phyloP scores from a whole-genome alignment of 2,888 invertebrate species.

The Netelia melanura region DNA sequence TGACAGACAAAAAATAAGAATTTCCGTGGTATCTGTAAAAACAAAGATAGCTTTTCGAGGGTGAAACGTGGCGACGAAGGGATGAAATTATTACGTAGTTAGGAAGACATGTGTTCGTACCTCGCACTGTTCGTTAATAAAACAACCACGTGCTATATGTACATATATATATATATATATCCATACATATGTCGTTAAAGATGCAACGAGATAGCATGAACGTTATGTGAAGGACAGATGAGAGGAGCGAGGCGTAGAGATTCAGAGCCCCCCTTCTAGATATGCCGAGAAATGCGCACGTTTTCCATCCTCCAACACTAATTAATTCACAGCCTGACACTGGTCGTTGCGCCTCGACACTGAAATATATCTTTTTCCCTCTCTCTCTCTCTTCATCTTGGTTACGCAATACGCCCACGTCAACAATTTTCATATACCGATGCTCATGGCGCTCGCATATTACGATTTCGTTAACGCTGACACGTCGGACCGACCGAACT shows the following conservation, averaged over 20 bases:
- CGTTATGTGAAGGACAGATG: neutral
- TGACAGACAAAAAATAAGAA: too few species aligned
- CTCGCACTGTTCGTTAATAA: slow-evolving; percentile 18
- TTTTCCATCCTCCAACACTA: slow-evolving; percentile 20
- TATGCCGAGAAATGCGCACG: slow-evolving; percentile 35
- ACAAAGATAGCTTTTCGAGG: too few species aligned
- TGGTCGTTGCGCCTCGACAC: neutral
- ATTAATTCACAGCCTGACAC: slow-evolving; percentile 51
- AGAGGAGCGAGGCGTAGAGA: slow-evolving; percentile 27
- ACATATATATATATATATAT: neutral
- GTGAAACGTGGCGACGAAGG: too few species aligned
- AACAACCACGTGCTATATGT: slow-evolving; percentile 9
- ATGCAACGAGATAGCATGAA: slow-evolving; percentile 33
- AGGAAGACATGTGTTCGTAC: neutral
- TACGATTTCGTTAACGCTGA: slow-evolving; percentile 47
- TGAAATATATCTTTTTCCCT: slow-evolving; percentile 30
- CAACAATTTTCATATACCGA: slow-evolving; percentile 5
- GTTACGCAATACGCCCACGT: slow-evolving; percentile 20
- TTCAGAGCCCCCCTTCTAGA: slow-evolving; percentile 28
- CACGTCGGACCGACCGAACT: slow-evolving; percentile 20
- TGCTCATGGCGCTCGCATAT: slow-evolving; percentile 32
- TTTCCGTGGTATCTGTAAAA: too few species aligned
- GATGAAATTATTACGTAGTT: neutral
- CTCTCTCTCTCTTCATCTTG: slow-evolving; percentile 23
- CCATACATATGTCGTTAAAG: slow-evolving; percentile 12